A percentile compares a stretch with the other conserved stretches of the same genome.
These are phyloP conservation scores for Panopea generosa DNA, from an alignment of 2,888 invertebrate species.

Conservation along the genomic window DNA sequence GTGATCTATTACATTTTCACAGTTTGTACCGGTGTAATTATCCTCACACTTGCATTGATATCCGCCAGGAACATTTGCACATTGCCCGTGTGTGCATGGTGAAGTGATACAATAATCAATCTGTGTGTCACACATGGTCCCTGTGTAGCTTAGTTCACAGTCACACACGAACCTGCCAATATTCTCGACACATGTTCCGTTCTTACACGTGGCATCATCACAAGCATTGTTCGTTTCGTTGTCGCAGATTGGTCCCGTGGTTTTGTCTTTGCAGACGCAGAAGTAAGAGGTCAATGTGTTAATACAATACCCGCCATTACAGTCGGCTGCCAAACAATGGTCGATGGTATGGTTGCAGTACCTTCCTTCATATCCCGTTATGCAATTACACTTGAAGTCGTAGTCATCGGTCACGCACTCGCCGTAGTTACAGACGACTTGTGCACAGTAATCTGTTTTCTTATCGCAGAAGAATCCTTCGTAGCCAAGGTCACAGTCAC, in stretches of 20 bases:
- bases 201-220: constrained; percentile 3
- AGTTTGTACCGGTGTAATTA: constrained; percentile 28
- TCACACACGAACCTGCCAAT: constrained; percentile 1
- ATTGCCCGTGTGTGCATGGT: constrained; percentile 26
- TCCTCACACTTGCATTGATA: constrained; percentile 30
- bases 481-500: constrained; percentile 42
- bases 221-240: background rate
- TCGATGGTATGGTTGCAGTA: constrained; percentile 45
- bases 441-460: constrained; percentile 37
- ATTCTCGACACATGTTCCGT: constrained; percentile 15
- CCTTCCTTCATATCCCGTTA: constrained; percentile 35
- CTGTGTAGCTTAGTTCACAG: constrained; percentile 19
- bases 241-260: constrained; percentile 32
- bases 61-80: constrained; percentile 5
- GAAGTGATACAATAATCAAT: constrained; percentile 22
- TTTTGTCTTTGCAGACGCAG: constrained; percentile 38
- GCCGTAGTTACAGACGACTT: constrained; percentile 53
- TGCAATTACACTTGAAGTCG: constrained; percentile 38
- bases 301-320: constrained; percentile 45
- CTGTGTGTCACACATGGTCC: constrained; percentile 7
- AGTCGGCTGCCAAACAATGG: constrained; percentile 41
- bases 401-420: constrained; percentile 41
- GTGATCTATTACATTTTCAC: constrained; percentile 30
- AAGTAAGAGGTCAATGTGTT: constrained; percentile 45
- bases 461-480: constrained; percentile 41